These are phyloP conservation scores for Lepidurus apus DNA, from an alignment of 1,140 invertebrate genomes.

Conservation along the genomic window DNA sequence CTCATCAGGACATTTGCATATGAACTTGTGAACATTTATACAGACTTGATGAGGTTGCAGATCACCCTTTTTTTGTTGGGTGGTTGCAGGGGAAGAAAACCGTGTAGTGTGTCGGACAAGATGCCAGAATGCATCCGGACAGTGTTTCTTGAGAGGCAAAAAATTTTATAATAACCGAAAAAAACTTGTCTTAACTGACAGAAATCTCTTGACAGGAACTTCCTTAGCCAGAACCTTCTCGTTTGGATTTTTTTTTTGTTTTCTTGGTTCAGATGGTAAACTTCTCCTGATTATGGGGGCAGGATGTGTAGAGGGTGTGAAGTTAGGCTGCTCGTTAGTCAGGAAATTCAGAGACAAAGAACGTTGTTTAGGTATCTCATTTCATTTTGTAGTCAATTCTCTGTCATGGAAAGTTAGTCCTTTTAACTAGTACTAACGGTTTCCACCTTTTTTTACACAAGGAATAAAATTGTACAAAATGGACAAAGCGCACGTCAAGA, in stretches of 20 bases:
- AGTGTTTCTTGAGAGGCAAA: neutral
- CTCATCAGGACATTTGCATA: constrained; percentile 1
- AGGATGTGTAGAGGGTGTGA: too few relatives aligned
- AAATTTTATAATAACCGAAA: neutral
- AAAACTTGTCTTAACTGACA: neutral
- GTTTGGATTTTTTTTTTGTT: neutral
- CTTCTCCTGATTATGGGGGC: too few relatives aligned
- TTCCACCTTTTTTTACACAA: neutral
- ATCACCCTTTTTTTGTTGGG: neutral
- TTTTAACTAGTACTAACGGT: too few relatives aligned
- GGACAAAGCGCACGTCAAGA: neutral
- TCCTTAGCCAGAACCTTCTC: neutral
- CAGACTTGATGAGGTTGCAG: neutral
- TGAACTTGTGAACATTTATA: neutral
- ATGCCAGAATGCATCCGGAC: constrained; percentile 4
- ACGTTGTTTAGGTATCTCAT: too few relatives aligned
- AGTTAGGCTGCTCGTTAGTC: too few relatives aligned
- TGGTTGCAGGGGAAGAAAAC: neutral
- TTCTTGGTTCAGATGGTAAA: too few relatives aligned
- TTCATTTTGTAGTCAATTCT: too few relatives aligned
- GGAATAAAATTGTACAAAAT: constrained; percentile 1
- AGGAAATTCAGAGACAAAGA: too few relatives aligned
- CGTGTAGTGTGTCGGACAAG: neutral
- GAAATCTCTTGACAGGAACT: neutral
- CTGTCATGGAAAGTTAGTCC: too few relatives aligned